These are phyloP conservation scores for Chrysolina americana DNA, from an alignment of 2,888 invertebrate species.

Conservation along the genomic window DNA sequence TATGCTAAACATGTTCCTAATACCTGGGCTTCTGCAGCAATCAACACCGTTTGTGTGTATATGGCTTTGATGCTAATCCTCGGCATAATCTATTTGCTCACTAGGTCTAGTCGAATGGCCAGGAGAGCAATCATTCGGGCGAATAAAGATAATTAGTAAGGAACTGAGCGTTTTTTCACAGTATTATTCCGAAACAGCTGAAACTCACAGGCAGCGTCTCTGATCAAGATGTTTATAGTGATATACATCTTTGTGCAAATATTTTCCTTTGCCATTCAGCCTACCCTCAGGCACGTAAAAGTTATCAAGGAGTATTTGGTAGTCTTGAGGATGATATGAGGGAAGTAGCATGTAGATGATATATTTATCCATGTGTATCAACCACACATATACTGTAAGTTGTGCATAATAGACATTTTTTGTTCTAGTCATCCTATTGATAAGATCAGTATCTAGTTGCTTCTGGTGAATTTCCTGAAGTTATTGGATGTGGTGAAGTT, in stretches of 20 bases:
- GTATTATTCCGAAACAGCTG: background rate
- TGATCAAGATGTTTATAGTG: background rate
- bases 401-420: background rate
- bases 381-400: background rate
- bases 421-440: background rate
- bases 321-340: background rate
- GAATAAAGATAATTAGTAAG: slow-evolving; percentile 24
- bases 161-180: background rate
- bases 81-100: slow-evolving; percentile 51
- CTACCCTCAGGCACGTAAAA: background rate
- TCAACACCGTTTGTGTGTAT: slow-evolving; percentile 66
- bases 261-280: background rate
- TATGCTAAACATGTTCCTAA: slow-evolving; percentile 56
- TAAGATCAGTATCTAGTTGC: background rate
- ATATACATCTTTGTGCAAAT: background rate
- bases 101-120: slow-evolving; percentile 39
- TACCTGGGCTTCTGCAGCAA: slow-evolving; percentile 67
- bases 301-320: background rate
- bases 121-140: slow-evolving; percentile 13
- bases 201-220: background rate
- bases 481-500: slow-evolving; percentile 1
- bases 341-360: slow-evolving; percentile 9
- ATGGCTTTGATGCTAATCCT: slow-evolving; percentile 65
- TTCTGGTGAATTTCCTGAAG: background rate
- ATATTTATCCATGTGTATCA: background rate